Evolutionary conservation across 1,140 invertebrate species (phyloP).

Genomic region (Andricus grossulariae): DNA sequence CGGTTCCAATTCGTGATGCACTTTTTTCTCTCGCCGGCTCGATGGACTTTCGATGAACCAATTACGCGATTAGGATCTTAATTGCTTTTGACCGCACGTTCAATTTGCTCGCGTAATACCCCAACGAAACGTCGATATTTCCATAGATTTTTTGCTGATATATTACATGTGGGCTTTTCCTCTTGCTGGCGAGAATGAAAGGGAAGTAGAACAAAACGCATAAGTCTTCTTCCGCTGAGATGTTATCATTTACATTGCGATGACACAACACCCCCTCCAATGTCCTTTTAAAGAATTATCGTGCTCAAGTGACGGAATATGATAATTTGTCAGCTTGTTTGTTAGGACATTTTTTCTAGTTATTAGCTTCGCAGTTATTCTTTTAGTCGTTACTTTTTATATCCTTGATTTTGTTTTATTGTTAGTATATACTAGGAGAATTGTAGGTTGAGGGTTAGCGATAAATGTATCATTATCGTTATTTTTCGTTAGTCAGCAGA

Average conservation of each 20-base stretch:
- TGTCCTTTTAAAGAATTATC: constrained; percentile 4
- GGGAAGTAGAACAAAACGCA: not conserved
- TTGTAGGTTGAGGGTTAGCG: no score
- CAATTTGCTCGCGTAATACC: constrained; percentile 14
- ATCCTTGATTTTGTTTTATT: no score
- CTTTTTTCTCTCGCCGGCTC: not conserved
- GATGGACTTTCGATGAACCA: constrained; percentile 20
- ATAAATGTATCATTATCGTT: no score
- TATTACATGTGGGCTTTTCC: not conserved
- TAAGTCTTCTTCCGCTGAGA: constrained; percentile 4
- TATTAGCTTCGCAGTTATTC: no score
- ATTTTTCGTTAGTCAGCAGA: no score
- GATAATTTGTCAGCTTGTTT: constrained; percentile 2
- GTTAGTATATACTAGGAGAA: no score
- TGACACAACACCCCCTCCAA: not conserved
- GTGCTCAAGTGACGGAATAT: not conserved
- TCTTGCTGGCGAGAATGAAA: not conserved
- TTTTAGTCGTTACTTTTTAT: no score
- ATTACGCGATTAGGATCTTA: constrained; percentile 27
- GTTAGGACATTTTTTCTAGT: not conserved
- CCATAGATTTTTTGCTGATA: constrained; percentile 9
- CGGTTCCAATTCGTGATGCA: constrained; percentile 10
- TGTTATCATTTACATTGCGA: not conserved
- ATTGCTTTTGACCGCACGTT: constrained; percentile 26
- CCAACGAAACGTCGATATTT: constrained; percentile 16